phyloP scores from a whole-genome alignment of 2,888 invertebrate species.

The Apeira syringaria region DNA sequence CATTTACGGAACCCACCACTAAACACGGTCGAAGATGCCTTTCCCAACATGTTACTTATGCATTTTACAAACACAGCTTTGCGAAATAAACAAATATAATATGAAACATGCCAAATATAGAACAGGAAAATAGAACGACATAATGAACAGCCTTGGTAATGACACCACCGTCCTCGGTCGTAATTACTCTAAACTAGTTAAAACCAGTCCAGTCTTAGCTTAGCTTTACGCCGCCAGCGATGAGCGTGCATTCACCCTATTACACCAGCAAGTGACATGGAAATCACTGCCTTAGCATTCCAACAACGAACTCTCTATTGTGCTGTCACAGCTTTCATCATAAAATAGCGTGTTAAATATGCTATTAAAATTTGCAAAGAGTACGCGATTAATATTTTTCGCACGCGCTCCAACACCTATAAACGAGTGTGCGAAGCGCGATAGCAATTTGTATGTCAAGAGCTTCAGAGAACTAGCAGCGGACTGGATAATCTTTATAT shows the following conservation, averaged over 20 bases:
- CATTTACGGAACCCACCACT: no score
- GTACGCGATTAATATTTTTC: conserved; percentile 59
- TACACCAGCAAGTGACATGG: background rate
- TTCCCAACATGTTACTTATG: no score
- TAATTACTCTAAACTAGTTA: conserved; percentile 19
- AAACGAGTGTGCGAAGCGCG: conserved; percentile 40
- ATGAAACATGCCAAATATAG: background rate
- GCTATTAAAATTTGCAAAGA: conserved; percentile 42
- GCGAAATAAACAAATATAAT: no score
- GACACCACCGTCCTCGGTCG: conserved; percentile 10
- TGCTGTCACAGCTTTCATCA: conserved; percentile 48
- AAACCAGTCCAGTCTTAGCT: background rate
- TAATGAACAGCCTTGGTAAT: conserved; percentile 22
- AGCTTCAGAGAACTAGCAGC: conserved; percentile 28
- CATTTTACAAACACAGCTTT: no score
- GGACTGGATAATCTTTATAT: conserved; percentile 31
- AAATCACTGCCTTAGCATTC: conserved; percentile 25
- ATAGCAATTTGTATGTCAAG: conserved; percentile 51
- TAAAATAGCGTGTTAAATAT: conserved; percentile 38
- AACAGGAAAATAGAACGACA: conserved; percentile 16
- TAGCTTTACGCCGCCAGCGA: background rate
- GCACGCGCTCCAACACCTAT: conserved; percentile 38
- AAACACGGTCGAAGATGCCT: no score
- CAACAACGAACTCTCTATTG: conserved; percentile 40
- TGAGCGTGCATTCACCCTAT: conserved; percentile 18